Percentiles rank a stretch among this genome's conserved stretches.
These are phyloP conservation scores for Nematolebias whitei DNA, from an alignment of 2,113 vertebrate species.

Conservation along the genomic window DNA sequence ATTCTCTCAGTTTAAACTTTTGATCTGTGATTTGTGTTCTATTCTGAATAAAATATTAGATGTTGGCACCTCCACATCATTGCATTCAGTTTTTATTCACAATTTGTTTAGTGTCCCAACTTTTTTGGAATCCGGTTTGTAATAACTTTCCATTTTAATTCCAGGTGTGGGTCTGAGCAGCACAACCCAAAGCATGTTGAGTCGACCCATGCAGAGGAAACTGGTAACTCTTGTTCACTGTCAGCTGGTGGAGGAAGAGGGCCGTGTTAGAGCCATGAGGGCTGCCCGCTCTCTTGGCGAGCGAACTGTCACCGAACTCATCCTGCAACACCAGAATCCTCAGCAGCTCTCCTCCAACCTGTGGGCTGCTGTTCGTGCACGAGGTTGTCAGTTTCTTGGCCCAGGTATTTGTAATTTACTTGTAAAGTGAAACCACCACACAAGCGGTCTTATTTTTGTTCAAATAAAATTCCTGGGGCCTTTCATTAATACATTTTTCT, in stretches of 20 bases:
- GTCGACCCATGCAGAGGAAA: slow-evolving; percentile 98
- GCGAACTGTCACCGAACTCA: slow-evolving; percentile 96
- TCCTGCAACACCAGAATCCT: slow-evolving; percentile 97
- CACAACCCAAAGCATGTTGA: slow-evolving; percentile 94
- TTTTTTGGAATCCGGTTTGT: no score
- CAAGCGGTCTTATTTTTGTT: not conserved
- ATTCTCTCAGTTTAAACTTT: no score
- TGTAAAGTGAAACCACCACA: not conserved
- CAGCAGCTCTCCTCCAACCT: slow-evolving; percentile 98
- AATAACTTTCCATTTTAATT: slow-evolving; percentile 1
- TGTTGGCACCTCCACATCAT: no score
- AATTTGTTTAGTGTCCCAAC: no score
- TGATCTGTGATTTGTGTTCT: no score
- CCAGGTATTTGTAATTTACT: slow-evolving; percentile 82
- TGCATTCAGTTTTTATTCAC: no score
- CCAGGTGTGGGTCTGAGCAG: slow-evolving; percentile 94
- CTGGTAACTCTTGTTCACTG: slow-evolving; percentile 97
- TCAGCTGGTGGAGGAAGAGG: slow-evolving; percentile 97
- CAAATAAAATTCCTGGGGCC: not conserved
- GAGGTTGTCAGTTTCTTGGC: slow-evolving; percentile 98
- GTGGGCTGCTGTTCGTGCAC: slow-evolving; percentile 96
- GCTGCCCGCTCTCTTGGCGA: slow-evolving; percentile 95
- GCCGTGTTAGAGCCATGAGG: slow-evolving; percentile 94
- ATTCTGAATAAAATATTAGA: no score
- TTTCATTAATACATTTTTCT: no score